Conservation (phyloP, 2,888 invertebrate species). For the Philonicus albiceps region DNA sequence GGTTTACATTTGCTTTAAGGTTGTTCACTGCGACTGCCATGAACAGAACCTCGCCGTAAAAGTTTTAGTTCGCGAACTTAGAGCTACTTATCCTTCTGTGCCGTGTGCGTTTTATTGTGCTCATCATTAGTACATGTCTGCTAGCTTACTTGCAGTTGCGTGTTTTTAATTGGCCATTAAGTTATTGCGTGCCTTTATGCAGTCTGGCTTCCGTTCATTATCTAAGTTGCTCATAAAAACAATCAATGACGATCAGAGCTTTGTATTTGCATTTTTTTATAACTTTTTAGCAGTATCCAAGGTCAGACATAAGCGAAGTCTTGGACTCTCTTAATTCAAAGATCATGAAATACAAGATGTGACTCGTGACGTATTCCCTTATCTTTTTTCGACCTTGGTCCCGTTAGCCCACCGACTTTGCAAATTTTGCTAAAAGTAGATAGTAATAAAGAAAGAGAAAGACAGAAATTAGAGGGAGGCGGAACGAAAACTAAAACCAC, state of each 20-base stretch:
- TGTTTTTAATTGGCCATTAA: conserved; percentile 24
- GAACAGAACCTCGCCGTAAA: neutral
- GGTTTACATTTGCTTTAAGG: neutral
- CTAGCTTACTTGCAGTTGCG: neutral
- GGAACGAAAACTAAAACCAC: too few relatives aligned
- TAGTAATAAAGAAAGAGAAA: too few relatives aligned
- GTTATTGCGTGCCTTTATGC: conserved; percentile 4
- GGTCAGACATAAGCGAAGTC: neutral
- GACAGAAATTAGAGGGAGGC: too few relatives aligned
- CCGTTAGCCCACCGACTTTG: too few relatives aligned
- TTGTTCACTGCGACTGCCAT: neutral
- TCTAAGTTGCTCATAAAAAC: neutral
- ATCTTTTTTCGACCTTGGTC: too few relatives aligned
- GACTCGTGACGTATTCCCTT: too few relatives aligned
- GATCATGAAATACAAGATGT: too few relatives aligned
- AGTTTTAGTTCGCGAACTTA: neutral
- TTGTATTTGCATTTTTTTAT: conserved; percentile 20
- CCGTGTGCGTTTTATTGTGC: neutral
- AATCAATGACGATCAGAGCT: neutral
- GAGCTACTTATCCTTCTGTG: neutral
- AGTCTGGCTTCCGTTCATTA: neutral
- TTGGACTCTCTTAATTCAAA: neutral
- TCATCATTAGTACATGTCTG: neutral
- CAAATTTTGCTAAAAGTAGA: too few relatives aligned
- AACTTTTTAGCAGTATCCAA: conserved; percentile 3